Conservation (phyloP, 2,888 invertebrate genomes). For the Muschampia plurimacula region DNA sequence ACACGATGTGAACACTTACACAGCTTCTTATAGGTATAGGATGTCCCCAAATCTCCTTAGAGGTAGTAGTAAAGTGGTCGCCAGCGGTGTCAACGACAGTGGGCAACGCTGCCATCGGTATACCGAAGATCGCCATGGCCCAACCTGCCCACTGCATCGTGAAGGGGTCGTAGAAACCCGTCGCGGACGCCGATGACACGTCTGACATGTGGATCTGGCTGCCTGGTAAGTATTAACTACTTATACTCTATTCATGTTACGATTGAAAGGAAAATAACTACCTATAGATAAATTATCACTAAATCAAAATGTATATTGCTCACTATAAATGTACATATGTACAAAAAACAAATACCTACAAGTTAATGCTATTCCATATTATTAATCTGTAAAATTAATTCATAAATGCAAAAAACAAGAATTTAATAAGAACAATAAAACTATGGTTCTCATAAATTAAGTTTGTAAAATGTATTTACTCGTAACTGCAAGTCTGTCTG, state of each 20-base stretch:
- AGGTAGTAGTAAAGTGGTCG: constrained; percentile 89
- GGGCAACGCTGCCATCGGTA: constrained; percentile 92
- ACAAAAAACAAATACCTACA: no score
- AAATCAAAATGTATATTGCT: no score
- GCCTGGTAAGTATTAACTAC: constrained; percentile 55
- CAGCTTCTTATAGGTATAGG: constrained; percentile 92
- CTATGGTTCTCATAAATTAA: no score
- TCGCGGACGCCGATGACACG: constrained; percentile 95
- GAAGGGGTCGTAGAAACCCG: constrained; percentile 97
- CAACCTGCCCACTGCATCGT: constrained; percentile 93
- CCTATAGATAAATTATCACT: no score
- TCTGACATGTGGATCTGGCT: constrained; percentile 91
- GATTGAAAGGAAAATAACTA: background rate
- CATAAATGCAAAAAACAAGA: no score
- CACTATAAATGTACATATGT: no score
- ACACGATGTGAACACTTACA: constrained; percentile 80
- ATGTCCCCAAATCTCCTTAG: constrained; percentile 89
- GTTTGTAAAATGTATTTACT: no score
- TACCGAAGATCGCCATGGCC: constrained; percentile 89
- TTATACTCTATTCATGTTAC: background rate
- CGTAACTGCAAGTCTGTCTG: no score
- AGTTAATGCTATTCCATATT: no score
- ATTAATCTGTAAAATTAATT: no score
- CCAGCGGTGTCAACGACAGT: constrained; percentile 91
- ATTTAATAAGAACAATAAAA: no score